phyloP scores from a whole-genome alignment of 2,113 vertebrate genomes.

The Rhodinocichla rosea region DNA sequence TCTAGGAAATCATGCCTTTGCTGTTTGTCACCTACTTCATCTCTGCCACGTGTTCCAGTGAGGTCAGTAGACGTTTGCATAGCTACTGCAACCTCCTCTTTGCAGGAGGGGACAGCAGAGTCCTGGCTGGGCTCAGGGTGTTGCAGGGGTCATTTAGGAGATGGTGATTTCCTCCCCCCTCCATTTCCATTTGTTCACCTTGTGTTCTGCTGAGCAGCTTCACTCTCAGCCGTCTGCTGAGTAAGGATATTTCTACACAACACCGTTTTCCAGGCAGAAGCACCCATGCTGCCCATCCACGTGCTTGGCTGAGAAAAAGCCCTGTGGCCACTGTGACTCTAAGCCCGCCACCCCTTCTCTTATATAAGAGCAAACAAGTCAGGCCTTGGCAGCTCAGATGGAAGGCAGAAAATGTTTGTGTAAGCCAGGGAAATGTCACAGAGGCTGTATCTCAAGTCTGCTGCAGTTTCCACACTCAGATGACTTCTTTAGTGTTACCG shows the following conservation, averaged over 20 bases:
- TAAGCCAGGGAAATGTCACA: background rate
- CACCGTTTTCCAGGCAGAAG: background rate
- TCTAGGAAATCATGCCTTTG: background rate
- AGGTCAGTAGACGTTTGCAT: background rate
- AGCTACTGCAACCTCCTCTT: background rate
- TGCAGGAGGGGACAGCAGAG: background rate
- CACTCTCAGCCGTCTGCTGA: background rate
- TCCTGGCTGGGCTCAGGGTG: background rate
- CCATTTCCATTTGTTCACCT: background rate
- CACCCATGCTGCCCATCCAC: accelerated
- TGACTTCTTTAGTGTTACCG: background rate
- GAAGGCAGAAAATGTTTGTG: background rate
- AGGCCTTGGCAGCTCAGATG: background rate
- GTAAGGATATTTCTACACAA: background rate
- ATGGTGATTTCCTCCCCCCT: background rate
- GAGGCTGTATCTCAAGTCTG: background rate
- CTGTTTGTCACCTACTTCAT: background rate
- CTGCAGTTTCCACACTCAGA: background rate
- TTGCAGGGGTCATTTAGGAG: background rate
- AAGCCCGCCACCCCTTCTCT: background rate
- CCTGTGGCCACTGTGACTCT: background rate
- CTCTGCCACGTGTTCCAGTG: background rate
- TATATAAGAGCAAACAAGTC: background rate
- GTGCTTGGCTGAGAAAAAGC: background rate
- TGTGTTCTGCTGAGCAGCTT: background rate